Conservation (phyloP, 1,140 invertebrate genomes). For the Drosophila ercepeae region DNA sequence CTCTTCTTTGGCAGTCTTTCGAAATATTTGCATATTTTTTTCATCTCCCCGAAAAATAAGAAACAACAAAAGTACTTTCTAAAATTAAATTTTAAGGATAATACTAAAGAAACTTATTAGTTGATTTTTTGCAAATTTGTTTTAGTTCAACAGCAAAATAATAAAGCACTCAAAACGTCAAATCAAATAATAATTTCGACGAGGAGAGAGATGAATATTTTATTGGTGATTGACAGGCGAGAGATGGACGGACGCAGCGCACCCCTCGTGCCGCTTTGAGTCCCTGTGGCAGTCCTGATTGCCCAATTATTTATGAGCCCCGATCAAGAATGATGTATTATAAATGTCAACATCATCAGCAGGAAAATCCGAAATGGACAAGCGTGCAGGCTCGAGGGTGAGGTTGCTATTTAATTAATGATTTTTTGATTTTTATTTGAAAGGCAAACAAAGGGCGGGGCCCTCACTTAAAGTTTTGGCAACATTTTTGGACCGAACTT, state of each 20-base stretch:
- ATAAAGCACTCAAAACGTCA: slow-evolving; percentile 35
- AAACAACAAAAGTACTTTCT: too few species aligned
- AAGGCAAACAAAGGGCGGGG: slow-evolving; percentile 17
- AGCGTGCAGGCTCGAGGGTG: background rate
- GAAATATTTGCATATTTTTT: too few species aligned
- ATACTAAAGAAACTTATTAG: too few species aligned
- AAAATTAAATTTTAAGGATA: too few species aligned
- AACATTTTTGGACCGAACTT: too few species aligned
- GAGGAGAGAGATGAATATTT: slow-evolving; percentile 35
- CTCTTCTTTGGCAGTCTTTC: too few species aligned
- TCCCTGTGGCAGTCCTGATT: slow-evolving; percentile 14
- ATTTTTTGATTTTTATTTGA: slow-evolving; percentile 60
- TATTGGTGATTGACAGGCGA: slow-evolving; percentile 38
- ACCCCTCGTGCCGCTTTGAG: background rate
- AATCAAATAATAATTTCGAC: slow-evolving; percentile 34
- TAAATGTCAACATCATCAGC: slow-evolving; percentile 63
- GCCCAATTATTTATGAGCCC: slow-evolving; percentile 53
- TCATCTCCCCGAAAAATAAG: too few species aligned
- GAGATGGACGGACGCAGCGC: background rate
- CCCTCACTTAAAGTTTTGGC: too few species aligned
- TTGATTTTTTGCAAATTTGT: background rate
- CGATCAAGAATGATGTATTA: slow-evolving; percentile 49
- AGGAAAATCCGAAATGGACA: background rate
- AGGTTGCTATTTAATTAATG: slow-evolving; percentile 63
- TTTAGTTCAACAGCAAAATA: slow-evolving; percentile 9